Evolutionary conservation across 2,113 vertebrate species (phyloP), one percentile per base, ranked within the genome.

Genomic region (Toxotes chatareus): DNA sequence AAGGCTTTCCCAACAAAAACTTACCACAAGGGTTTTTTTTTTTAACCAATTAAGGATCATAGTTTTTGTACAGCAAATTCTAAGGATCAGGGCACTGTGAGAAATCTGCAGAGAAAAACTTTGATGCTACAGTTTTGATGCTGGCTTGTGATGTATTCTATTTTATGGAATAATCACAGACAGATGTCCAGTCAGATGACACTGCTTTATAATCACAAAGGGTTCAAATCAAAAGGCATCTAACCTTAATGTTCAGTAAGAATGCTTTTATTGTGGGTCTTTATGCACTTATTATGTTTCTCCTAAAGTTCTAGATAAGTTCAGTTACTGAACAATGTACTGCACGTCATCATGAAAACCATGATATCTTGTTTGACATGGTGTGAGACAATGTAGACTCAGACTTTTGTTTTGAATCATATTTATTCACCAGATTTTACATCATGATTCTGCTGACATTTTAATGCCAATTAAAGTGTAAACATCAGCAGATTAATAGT

Each of bases 1-100:
- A 91, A 91, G 74, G 79, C 75, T 83, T 82, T 80, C 17, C 77
- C 14, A 57, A 85, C 74, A 90, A 90, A 83, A 83, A 86, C 67
- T 86, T 59, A 76, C 61, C 72, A 84, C 40, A 64, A 64, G 38
- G 17, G 1, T n/a, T 46, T 66, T 46, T 63, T 27, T 34, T 67
- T 82, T 78, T 69, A 23, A 85, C 55, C 82, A 85, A 88, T 89
- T 89, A 90, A 8, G 76, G 61, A 81, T 90, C 59, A 72, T 46
- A 79, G 74, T 72, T 90, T 83, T 67, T 75, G 47, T 80, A 32
- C 40, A 83, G 53, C 61, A 78, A 7, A 74, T 84, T 73, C 82
- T 34, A 77, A 76, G 59, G 64, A 90, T 80, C 68, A 78, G 65
- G 75, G 63, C 21, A 51, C 67, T 74, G 32, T 12, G 67, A 72